Evolutionary conservation across 2,797 vertebrate species (phyloP), one percentile per base, ranked within the genome.

Genomic region (Setipinna tenuifilis): DNA sequence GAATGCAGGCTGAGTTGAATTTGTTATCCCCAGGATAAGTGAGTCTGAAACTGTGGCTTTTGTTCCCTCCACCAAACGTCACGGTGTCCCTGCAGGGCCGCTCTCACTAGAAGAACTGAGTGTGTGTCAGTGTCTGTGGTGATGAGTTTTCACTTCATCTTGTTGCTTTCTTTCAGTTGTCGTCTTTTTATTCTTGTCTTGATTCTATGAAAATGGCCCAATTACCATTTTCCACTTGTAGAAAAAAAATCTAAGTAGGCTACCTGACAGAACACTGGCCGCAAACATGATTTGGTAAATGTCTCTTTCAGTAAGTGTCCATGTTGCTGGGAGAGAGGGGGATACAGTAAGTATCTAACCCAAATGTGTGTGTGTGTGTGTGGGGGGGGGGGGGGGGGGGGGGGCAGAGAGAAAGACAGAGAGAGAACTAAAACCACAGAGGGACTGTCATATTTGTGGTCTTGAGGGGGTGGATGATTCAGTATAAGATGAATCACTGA

Each of bases 381-480:
- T 83, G 88, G 28, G 81, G 57, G 86, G 41, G 75, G 85, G 82
- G 82, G 62, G 2, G 50, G 82, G 82, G 35, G 78, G 54, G 21
- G 44, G 82, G 25, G 17, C 31, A 31, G 78, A 35, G 84, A 81
- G 75, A 82, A 59, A 19, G 28, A 31, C 25, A 84, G 23, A 65
- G 41, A 61, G 59, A 86, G 86, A 85, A 89, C 85, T 90, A 85
- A 87, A 84, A 86, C 87, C 71, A 84, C 87, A 90, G 90, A 92
- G 88, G 88, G 88, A 90, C 88, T 85, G 87, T 93, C 90, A 92
- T 91, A 92, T 89, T 91, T 95, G 92, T 88, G 92, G 93, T 92
- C 68, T 75, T 58, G 86, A 82, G 84, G 75, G 71, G 59, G 82
- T 50, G 84, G 85, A 86, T 88, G 85, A 89, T 86, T 91, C 86